phyloP scores from a whole-genome alignment of 2,888 invertebrate genomes.

The Nemurella pictetii region DNA sequence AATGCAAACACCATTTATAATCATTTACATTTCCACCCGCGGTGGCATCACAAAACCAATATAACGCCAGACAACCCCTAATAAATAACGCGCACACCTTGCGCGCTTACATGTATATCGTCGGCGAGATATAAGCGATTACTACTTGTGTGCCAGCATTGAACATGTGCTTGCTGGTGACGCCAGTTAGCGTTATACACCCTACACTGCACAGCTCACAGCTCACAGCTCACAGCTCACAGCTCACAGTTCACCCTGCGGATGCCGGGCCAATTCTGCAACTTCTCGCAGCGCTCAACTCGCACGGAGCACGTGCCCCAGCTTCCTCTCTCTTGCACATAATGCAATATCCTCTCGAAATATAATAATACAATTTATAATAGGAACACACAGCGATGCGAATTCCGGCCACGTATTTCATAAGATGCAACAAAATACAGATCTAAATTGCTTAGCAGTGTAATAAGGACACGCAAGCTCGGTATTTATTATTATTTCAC shows the following conservation, averaged over 20 bases:
- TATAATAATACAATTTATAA: background rate
- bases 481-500: background rate
- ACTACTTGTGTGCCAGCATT: too few relatives aligned
- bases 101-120: background rate
- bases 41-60: too few relatives aligned
- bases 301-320: background rate
- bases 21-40: background rate
- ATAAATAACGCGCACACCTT: background rate
- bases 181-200: background rate
- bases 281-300: background rate
- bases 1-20: background rate
- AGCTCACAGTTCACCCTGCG: background rate
- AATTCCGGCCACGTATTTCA: constrained; percentile 26
- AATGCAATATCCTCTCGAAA: constrained; percentile 16
- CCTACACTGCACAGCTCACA: too few relatives aligned
- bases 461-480: background rate
- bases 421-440: constrained; percentile 26
- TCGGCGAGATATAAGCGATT: background rate
- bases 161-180: too few relatives aligned
- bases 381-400: background rate
- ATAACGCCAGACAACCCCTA: background rate
- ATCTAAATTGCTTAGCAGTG: constrained; percentile 27
- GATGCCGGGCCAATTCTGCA: background rate
- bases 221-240: too few relatives aligned
- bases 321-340: background rate